These are phyloP conservation scores for Panzeria rudis DNA, from an alignment of 2,888 invertebrate species.

Conservation along the genomic window DNA sequence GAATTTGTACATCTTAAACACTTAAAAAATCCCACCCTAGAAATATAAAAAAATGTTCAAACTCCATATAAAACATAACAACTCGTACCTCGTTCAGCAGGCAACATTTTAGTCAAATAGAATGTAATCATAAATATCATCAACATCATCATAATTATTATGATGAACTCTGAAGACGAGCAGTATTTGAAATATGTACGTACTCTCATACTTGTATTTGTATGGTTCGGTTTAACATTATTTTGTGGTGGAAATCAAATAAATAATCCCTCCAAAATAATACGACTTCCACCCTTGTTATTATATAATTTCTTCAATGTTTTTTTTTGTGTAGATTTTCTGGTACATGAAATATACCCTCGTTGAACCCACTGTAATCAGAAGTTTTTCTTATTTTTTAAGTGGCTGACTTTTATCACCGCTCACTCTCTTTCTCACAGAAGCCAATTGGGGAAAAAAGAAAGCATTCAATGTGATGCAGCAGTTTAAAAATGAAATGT, in stretches of 20 bases:
- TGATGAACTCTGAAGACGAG: slow-evolving; percentile 33
- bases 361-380: slow-evolving; percentile 36
- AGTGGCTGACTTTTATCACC: slow-evolving; percentile 60
- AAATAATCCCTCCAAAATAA: slow-evolving; percentile 62
- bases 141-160: slow-evolving; percentile 24
- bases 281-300: slow-evolving; percentile 36
- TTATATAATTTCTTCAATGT: slow-evolving; percentile 3
- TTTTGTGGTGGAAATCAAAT: slow-evolving; percentile 67
- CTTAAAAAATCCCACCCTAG: slow-evolving; percentile 68
- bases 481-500: slow-evolving; percentile 47
- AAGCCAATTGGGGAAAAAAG: slow-evolving; percentile 42
- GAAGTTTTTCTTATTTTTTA: slow-evolving; percentile 36
- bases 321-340: slow-evolving; percentile 38
- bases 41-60: slow-evolving; percentile 31
- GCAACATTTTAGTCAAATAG: slow-evolving; percentile 39
- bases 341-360: slow-evolving; percentile 38
- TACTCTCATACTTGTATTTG: not conserved
- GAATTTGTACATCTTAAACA: slow-evolving; percentile 74
- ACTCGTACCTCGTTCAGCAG: not conserved
- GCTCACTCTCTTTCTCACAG: slow-evolving; percentile 62
- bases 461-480: slow-evolving; percentile 40
- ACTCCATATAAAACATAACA: not conserved
- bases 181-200: not conserved
- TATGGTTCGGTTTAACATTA: slow-evolving; percentile 20
- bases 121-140: slow-evolving; percentile 45